Base-by-base conservation (phyloP, 92 coral and sea anemone genomes). In the Porites divaricata region DNA sequence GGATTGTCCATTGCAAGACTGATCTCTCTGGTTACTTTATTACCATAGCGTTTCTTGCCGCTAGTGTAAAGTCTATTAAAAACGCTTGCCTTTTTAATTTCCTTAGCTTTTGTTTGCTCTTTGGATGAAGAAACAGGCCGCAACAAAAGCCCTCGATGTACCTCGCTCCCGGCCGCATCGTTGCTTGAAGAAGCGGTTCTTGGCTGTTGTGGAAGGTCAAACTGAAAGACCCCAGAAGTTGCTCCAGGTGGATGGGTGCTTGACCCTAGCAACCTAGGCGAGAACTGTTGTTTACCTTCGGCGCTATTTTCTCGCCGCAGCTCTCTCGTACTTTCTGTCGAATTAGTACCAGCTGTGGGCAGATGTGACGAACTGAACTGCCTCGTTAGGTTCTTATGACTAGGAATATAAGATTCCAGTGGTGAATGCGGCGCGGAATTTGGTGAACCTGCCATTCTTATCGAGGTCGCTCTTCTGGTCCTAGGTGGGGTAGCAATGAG, bases 41-140 rank as follows among this genome's bases (percentile, higher is more conserved):
- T 35, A 7, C 23, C 50, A 0, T 66, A 56, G 22, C 74, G 66
- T 75, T 75, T 54, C 70, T 84, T 84, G 9, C 75, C 52, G 16
- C 69, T 28, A 19, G 75, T 35, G 45, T 84, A 84, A 9, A 84
- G 81, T 11, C 88, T 81, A 12, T 65, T 45, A 28, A 84, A 84
- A 9, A 84, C 88, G 74, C 17, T 75, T 24, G 20, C 53, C 48
- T 67, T 84, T 72, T 28, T 79, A 67, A 61, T 8, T 59, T 93
- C 87, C 70, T 78, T 77, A 3, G 75, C 54, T 66, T 88, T 82
- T 59, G 88, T 64, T 81, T 93, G 81, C 28, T 74, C 73, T 74
- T 67, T 75, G 20, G 83, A 74, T 13, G 79, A 80, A 14, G 69
- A 28, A 1, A 81, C 74, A 63, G 80, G 75, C 19, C 79, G 63